These are phyloP conservation scores for Iguana delicatissima DNA, from an alignment of 2,797 vertebrate genomes.

Conservation along the genomic window DNA sequence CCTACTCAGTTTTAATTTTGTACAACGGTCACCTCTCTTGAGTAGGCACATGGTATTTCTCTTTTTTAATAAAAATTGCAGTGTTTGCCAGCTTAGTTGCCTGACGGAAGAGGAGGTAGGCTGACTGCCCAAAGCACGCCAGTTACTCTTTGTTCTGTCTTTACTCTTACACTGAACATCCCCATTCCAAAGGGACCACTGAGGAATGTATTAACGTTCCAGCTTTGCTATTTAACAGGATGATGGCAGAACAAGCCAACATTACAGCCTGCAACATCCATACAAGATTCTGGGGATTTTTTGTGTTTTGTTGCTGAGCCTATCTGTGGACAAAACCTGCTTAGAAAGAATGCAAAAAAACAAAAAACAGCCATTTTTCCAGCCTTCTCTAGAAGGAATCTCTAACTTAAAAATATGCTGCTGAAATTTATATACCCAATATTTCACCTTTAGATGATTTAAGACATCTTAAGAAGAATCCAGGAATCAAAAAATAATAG, in stretches of 20 bases:
- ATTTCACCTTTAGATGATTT: slow-evolving; percentile 70
- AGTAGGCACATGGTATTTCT: slow-evolving; percentile 55
- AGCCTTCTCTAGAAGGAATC: slow-evolving; percentile 55
- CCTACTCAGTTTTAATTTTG: slow-evolving; percentile 60
- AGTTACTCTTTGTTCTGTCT: slow-evolving; percentile 59
- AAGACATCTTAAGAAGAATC: slow-evolving; percentile 72
- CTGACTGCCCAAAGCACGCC: slow-evolving; percentile 60
- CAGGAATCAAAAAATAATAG: slow-evolving; percentile 66
- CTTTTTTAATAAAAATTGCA: slow-evolving; percentile 38
- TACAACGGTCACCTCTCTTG: slow-evolving; percentile 54
- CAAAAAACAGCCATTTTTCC: slow-evolving; percentile 36
- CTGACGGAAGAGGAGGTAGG: slow-evolving; percentile 50
- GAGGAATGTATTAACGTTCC: slow-evolving; percentile 64
- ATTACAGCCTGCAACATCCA: slow-evolving; percentile 50
- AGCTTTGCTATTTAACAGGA: slow-evolving; percentile 52
- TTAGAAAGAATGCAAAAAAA: slow-evolving; percentile 43
- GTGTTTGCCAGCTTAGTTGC: slow-evolving; percentile 64
- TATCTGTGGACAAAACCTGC: slow-evolving; percentile 42
- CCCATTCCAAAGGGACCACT: slow-evolving; percentile 64
- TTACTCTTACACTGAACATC: slow-evolving; percentile 65
- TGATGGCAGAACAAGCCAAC: slow-evolving; percentile 33
- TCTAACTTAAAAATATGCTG: slow-evolving; percentile 44
- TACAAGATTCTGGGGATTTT: slow-evolving; percentile 6
- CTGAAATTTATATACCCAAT: slow-evolving; percentile 62
- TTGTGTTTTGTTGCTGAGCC: slow-evolving; percentile 41